phyloP scores from a whole-genome alignment of 2,797 vertebrate species.

The Sebastolobus altivelis region DNA sequence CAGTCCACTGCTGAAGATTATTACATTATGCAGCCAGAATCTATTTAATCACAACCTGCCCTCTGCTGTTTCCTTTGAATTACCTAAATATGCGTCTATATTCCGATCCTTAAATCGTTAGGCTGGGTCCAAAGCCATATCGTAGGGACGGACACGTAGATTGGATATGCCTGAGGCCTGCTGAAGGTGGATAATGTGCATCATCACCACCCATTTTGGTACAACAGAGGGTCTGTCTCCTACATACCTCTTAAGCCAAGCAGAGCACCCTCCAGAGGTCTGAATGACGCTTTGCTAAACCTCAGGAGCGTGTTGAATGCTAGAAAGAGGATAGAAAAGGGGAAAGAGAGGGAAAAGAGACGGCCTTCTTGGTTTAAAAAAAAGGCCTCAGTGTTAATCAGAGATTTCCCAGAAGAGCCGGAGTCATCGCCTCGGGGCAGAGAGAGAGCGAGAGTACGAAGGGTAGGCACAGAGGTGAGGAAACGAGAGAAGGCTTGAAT shows the following conservation, averaged over 20 bases:
- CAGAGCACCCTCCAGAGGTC: constrained; percentile 37
- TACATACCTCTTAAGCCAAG: constrained; percentile 24
- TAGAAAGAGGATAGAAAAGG: constrained; percentile 47
- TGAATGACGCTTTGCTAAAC: constrained; percentile 52
- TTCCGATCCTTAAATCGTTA: background rate
- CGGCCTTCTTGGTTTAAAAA: constrained; percentile 38
- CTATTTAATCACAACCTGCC: background rate
- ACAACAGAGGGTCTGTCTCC: constrained; percentile 57
- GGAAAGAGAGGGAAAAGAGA: constrained; percentile 50
- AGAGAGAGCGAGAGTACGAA: constrained; percentile 56
- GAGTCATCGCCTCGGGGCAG: constrained; percentile 70
- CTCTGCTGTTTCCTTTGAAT: background rate
- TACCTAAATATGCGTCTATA: background rate
- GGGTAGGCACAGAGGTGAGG: constrained; percentile 70
- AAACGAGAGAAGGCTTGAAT: constrained; percentile 75
- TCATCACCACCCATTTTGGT: constrained; percentile 54
- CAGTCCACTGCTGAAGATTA: background rate
- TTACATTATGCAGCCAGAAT: background rate
- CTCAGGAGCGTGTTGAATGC: constrained; percentile 57
- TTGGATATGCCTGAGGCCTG: background rate
- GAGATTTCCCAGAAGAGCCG: constrained; percentile 75
- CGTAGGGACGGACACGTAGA: background rate
- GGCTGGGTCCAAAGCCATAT: constrained; percentile 9
- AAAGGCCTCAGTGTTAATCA: constrained; percentile 76
- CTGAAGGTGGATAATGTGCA: constrained; percentile 50